phyloP scores from a whole-genome alignment of 2,113 vertebrate species.

The Equus quagga region DNA sequence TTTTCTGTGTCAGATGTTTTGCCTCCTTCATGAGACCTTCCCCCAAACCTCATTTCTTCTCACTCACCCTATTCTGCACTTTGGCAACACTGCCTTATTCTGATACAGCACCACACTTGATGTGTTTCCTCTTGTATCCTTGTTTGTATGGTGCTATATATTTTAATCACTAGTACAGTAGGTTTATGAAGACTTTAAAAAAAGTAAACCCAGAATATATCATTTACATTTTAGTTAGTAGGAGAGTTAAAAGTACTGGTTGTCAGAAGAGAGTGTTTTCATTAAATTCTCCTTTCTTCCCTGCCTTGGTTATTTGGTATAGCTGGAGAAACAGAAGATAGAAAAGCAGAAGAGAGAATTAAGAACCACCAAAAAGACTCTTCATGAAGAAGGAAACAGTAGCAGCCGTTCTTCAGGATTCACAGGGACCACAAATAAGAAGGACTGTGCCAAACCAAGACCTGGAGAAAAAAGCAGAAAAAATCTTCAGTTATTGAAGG shows the following conservation, averaged over 20 bases:
- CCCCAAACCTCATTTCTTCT: not conserved
- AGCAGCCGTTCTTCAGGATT: conserved; percentile 51
- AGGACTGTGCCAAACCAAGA: conserved; percentile 85
- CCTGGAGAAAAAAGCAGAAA: conserved; percentile 93
- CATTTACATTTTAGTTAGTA: not conserved
- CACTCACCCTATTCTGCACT: not conserved
- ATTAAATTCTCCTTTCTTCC: conserved; percentile 11
- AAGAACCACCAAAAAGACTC: conserved; percentile 79
- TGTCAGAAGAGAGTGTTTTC: conserved; percentile 34
- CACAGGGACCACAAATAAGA: conserved; percentile 85
- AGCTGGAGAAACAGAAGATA: conserved; percentile 90
- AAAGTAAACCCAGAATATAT: not conserved
- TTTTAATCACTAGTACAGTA: not conserved
- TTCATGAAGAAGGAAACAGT: conserved; percentile 78
- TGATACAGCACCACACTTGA: not conserved
- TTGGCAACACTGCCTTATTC: not conserved
- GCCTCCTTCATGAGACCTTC: not conserved
- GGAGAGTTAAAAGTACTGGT: not conserved
- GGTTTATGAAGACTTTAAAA: conserved; percentile 1
- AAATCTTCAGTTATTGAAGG: conserved; percentile 94
- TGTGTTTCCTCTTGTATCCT: not conserved
- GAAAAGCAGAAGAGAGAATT: conserved; percentile 88
- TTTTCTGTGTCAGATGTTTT: not conserved
- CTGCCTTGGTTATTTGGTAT: conserved; percentile 32
- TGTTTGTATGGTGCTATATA: not conserved